These are phyloP conservation scores for Tyrannus savana DNA, from an alignment of 2,113 vertebrate species.

Conservation along the genomic window DNA sequence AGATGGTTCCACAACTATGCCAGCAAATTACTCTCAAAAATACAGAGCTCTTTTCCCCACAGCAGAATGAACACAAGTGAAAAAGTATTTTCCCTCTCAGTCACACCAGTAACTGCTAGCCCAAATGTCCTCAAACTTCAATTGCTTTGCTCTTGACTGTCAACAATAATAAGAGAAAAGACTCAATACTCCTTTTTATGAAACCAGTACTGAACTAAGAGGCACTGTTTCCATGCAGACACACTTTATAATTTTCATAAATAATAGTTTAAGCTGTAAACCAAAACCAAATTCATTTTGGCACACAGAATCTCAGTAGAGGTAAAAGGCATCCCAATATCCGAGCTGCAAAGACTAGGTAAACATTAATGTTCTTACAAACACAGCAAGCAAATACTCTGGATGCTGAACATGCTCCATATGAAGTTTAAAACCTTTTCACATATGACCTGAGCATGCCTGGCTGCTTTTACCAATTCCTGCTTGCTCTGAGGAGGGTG, in stretches of 20 bases:
- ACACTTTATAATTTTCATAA: background rate
- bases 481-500: background rate
- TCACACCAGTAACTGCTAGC: background rate
- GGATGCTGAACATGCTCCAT: background rate
- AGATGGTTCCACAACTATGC: background rate
- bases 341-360: background rate
- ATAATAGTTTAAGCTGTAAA: background rate
- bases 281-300: accelerated
- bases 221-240: background rate
- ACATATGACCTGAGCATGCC: background rate
- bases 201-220: background rate
- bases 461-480: background rate
- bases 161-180: background rate
- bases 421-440: background rate
- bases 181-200: background rate
- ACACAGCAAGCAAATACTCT: background rate
- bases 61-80: background rate
- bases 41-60: background rate
- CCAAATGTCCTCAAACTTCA: background rate
- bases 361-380: background rate
- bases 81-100: background rate
- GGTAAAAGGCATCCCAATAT: background rate
- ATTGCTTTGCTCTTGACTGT: background rate
- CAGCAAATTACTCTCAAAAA: background rate
- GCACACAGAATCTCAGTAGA: background rate